These are phyloP conservation scores for Lasioglossum baleicum DNA, from an alignment of 1,140 invertebrate genomes.

Conservation along the genomic window DNA sequence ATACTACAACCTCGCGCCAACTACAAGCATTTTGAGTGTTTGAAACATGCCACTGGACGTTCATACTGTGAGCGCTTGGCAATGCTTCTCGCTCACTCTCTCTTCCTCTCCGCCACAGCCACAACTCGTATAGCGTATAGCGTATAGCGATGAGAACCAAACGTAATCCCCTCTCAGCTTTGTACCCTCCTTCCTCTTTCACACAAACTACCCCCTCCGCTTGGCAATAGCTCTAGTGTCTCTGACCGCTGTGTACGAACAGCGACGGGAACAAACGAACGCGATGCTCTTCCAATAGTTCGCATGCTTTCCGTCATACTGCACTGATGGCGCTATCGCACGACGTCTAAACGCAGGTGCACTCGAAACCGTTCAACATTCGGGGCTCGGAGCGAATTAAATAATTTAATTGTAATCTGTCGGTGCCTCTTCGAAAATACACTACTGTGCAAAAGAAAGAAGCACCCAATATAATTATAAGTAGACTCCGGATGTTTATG, in stretches of 20 bases:
- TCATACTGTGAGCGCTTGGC: slow-evolving; percentile 70
- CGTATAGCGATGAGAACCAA: slow-evolving; percentile 35
- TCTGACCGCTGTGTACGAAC: slow-evolving; percentile 74
- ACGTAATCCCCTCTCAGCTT: slow-evolving; percentile 9
- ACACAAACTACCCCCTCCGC: slow-evolving; percentile 1
- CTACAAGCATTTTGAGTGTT: slow-evolving; percentile 75
- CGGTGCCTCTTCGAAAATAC: slow-evolving; percentile 4
- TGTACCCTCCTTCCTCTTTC: slow-evolving; percentile 21
- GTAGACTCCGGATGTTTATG: no score
- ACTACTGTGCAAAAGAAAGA: no score
- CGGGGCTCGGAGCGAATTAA: slow-evolving; percentile 33
- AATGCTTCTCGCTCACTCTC: slow-evolving; percentile 51
- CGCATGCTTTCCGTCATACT: slow-evolving; percentile 66
- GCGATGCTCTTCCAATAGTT: slow-evolving; percentile 64
- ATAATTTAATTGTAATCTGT: slow-evolving; percentile 36
- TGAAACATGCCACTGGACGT: slow-evolving; percentile 75
- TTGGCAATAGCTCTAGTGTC: slow-evolving; percentile 63
- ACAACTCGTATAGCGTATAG: no score
- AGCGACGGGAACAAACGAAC: slow-evolving; percentile 68
- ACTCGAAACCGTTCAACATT: slow-evolving; percentile 31
- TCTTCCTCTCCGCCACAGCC: slow-evolving; percentile 29
- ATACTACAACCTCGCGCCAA: slow-evolving; percentile 66
- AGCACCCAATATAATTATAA: no score
- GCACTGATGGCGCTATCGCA: slow-evolving; percentile 64
- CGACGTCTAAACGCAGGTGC: slow-evolving; percentile 56